phyloP scores from a whole-genome alignment of 2,797 vertebrate species.

The Sebastes steindachneri region DNA sequence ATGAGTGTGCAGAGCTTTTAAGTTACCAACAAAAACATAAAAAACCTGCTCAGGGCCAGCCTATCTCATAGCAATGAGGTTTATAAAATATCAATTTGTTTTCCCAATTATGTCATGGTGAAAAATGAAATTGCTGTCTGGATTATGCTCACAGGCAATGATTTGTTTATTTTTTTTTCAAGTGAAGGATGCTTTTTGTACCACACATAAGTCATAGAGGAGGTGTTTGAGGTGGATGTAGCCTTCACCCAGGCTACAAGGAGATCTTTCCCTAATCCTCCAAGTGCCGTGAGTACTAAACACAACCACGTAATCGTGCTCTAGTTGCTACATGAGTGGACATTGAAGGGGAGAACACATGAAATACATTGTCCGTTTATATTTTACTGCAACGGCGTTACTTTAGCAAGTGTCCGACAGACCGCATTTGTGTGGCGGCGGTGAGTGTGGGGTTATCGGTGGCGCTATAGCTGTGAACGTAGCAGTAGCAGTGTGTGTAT shows the following conservation, averaged over 20 bases:
- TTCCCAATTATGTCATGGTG: not conserved
- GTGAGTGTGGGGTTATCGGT: too few relatives aligned
- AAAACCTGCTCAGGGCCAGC: not conserved
- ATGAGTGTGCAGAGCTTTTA: not conserved
- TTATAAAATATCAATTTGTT: not conserved
- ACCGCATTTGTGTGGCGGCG: too few relatives aligned
- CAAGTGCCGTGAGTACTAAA: not conserved
- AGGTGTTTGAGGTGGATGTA: not conserved
- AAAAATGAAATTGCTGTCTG: not conserved
- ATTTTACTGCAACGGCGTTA: not conserved
- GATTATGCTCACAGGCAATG: not conserved
- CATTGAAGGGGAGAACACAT: not conserved
- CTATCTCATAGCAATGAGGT: not conserved
- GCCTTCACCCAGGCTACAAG: not conserved
- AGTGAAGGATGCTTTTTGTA: not conserved
- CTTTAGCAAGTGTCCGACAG: too few relatives aligned
- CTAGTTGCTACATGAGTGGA: not conserved
- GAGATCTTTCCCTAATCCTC: not conserved
- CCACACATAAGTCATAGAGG: not conserved
- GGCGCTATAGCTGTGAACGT: too few relatives aligned
- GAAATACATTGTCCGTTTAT: not conserved
- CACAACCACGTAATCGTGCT: not conserved
- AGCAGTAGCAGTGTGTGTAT: too few relatives aligned
- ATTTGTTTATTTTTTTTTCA: not conserved
- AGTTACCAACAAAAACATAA: not conserved